Percentiles rank a stretch among this genome's conserved stretches.
Conservation (phyloP, 1,140 invertebrate species). For the Cotesia typhae region DNA sequence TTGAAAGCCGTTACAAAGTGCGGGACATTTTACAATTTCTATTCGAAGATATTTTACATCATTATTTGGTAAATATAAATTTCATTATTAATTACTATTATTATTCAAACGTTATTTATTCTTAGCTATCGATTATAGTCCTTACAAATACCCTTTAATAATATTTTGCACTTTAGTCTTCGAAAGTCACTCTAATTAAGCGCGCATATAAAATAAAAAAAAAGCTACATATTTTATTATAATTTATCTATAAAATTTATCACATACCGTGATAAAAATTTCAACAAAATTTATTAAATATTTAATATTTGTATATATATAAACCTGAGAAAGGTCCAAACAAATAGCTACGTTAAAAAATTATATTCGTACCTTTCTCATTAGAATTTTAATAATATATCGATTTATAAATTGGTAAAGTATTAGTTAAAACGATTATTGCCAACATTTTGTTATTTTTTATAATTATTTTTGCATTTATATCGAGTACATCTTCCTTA, state of each 20-base stretch:
- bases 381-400: too few relatives aligned
- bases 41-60: not conserved
- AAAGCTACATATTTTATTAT: not conserved
- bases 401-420: too few relatives aligned
- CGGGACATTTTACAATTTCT: not conserved
- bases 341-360: too few relatives aligned
- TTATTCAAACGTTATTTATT: not conserved
- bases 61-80: not conserved
- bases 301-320: not conserved
- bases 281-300: not conserved
- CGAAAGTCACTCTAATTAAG: not conserved
- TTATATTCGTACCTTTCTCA: too few relatives aligned
- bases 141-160: not conserved
- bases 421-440: too few relatives aligned
- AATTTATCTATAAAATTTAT: not conserved
- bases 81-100: not conserved
- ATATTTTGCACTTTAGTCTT: not conserved
- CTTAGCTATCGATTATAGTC: not conserved
- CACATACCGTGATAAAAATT: not conserved
- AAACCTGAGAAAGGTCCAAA: too few relatives aligned
- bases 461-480: too few relatives aligned
- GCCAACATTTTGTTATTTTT: too few relatives aligned
- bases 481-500: too few relatives aligned
- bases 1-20: conserved; percentile 6
- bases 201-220: conserved; percentile 15